Evolutionary conservation across 2,113 vertebrate genomes (phyloP), one percentile per base, ranked within the genome.

Genomic region (Coregonus clupeaformis): DNA sequence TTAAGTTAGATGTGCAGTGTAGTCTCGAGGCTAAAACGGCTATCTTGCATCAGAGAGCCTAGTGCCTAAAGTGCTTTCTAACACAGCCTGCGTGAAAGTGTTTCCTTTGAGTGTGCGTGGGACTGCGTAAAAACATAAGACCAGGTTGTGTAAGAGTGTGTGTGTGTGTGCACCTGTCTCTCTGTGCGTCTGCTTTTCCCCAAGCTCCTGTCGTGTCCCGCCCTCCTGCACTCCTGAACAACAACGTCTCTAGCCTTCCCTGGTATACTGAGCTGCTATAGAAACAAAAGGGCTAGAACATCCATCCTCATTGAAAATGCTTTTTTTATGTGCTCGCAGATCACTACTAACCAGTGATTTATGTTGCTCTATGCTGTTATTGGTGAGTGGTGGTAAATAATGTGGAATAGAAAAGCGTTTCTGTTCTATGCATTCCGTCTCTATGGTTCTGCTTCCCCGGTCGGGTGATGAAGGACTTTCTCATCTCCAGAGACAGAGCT

Each of bases 121-220:
- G 49, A 52, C 49, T 18, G 49, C 16, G 12, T 52, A 52, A 52
- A 72, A 30, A 57, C 69, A 11, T 47, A 30, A 22, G 36, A 11
- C 9, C 36, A 42, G 9, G 36, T 42, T 42, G 69, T 76, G 65
- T 69, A 72, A 80, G 70, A 80, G 77, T 74, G 67, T 85, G 25
- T 59, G 6, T 52, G 60, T 49, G 47, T 60, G 78, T 64, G 42
- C 49, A 22, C 24, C 32, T 47, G 59, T 13, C 30, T 36, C 6
- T 13, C 7, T 22, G 60, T 63, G 32, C 3, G 63, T 27, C 12
- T 14, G 30, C 65, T 6, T 11, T 5, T 36, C 29, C 30, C 18
- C 30, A 25, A 20, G 30, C 65, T 29, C 6, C 11, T 66, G 64
- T 29, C 6, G 2, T 18, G 14, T n/a, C 55, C 57, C 20, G 3